Base-by-base conservation (phyloP, 2,797 vertebrate genomes). In the Yasuhikotakia modesta region DNA sequence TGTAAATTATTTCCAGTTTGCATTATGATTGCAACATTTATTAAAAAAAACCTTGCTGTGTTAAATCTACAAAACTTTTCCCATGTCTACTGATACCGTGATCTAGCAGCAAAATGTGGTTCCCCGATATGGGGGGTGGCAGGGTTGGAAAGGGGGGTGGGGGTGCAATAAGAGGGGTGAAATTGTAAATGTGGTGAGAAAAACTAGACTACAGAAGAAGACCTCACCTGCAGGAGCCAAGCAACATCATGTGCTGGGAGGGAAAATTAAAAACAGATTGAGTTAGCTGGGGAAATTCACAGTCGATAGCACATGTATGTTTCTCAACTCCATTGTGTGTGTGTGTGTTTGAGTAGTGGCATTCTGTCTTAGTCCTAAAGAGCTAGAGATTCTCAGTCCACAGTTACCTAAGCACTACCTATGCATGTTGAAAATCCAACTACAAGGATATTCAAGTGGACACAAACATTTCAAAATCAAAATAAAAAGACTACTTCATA, bases 41-140 rank as follows among this genome's bases (percentile, higher is more conserved):
- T 70, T 63, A 86, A 91, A 93, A 91, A 91, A 93, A 92, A 86
- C 79, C 83, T 90, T 91, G 91, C 87, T 83, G 91, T 91, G 90
- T 92, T 60, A 89, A 94, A 91, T 90, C 91, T 93, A 93, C 92
- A 92, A 91, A 93, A 91, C 92, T 89, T 92, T 90, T 93, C 86
- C 89, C 90, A 85, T 91, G 90, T 92, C 92, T 92, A 94, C 88
- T 84, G 89, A 92, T 81, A 90, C 88, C 89, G 91, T 93, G 92
- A 93, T 93, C 94, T 96, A 97, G 96, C 96, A 99, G 96, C 96
- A 98, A 91, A 88, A 91, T 87, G 91, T 92, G 91, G 92, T 90
- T 90, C 91, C n/a, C 88, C 89, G 78, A 22, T 75, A 84, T 85
- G 43, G 82, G 81, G 87, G 45, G 80, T 78, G 87, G n/a, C n/a